Conservation (phyloP, 2,888 invertebrate species). For the Seira musarum region DNA sequence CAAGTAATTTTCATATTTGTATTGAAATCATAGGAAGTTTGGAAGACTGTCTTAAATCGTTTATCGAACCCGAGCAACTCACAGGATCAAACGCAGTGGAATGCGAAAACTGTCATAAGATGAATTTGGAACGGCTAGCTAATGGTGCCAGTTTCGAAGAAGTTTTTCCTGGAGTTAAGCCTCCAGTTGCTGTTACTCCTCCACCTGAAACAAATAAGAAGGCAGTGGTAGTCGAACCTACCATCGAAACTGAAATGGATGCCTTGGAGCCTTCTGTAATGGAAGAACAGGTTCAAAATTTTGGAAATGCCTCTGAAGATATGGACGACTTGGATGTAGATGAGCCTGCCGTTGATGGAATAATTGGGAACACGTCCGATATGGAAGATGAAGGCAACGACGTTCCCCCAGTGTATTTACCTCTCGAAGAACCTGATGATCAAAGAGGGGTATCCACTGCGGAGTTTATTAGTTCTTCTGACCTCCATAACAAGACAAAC, state of each 20-base stretch:
- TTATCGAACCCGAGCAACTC: constrained; percentile 91
- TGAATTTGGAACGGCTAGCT: constrained; percentile 63
- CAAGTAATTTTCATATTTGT: constrained; percentile 10
- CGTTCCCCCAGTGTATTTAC: constrained; percentile 57
- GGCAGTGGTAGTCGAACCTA: constrained; percentile 27
- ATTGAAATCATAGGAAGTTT: constrained; percentile 75
- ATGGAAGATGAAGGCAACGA: constrained; percentile 63
- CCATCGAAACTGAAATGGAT: constrained; percentile 44
- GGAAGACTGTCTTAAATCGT: constrained; percentile 92
- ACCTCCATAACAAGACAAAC: constrained; percentile 43
- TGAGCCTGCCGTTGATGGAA: constrained; percentile 65
- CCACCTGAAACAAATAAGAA: constrained; percentile 19
- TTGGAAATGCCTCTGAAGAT: constrained; percentile 48
- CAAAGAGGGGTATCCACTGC: constrained; percentile 4
- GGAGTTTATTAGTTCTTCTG: constrained; percentile 33
- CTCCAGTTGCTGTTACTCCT: constrained; percentile 40
- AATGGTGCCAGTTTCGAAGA: constrained; percentile 79
- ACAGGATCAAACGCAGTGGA: constrained; percentile 94
- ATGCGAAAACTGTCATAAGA: constrained; percentile 84
- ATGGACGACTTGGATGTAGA: constrained; percentile 63
- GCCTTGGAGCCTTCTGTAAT: constrained; percentile 16
- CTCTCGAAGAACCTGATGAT: constrained; percentile 45
- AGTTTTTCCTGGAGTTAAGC: constrained; percentile 71
- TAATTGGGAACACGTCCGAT: constrained; percentile 59
- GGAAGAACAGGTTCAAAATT: constrained; percentile 44